These are phyloP conservation scores for Bombus waltoni DNA, from an alignment of 1,140 invertebrate genomes.

Conservation along the genomic window DNA sequence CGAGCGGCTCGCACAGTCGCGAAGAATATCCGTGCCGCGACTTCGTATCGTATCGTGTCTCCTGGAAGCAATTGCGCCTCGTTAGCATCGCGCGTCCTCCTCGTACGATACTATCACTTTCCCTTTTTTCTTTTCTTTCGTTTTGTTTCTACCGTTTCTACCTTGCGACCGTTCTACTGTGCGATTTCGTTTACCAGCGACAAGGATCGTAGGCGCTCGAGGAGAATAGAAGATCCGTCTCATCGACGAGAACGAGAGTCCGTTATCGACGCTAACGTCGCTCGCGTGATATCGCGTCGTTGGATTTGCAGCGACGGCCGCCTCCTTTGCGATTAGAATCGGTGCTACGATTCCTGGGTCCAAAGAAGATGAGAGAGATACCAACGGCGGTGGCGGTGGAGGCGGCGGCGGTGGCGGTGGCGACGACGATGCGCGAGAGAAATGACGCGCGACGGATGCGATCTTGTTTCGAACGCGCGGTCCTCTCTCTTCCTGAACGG, in stretches of 20 bases:
- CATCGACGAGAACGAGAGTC: neutral
- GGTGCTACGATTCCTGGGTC: neutral
- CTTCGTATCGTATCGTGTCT: conserved; percentile 79
- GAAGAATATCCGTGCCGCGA: conserved; percentile 84
- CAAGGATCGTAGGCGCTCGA: neutral
- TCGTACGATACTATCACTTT: too few relatives aligned
- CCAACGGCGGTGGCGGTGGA: neutral
- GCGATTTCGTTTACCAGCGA: neutral
- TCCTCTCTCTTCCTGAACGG: conserved; percentile 91
- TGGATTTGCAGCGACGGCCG: neutral
- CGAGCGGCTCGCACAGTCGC: conserved; percentile 83
- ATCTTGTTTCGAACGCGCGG: conserved; percentile 84
- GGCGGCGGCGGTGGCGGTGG: neutral
- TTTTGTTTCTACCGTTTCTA: neutral
- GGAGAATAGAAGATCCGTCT: neutral
- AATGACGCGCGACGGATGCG: conserved; percentile 23
- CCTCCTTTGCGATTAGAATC: conserved; percentile 22
- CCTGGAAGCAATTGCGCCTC: conserved; percentile 49
- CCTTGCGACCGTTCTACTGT: neutral
- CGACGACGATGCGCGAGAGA: too few relatives aligned
- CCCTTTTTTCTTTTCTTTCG: too few relatives aligned
- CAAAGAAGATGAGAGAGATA: neutral
- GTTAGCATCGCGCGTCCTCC: neutral
- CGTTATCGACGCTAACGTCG: neutral
- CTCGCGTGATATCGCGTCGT: neutral